Conservation (phyloP, 23 tunicate genomes). For the Ciona savignyi region DNA sequence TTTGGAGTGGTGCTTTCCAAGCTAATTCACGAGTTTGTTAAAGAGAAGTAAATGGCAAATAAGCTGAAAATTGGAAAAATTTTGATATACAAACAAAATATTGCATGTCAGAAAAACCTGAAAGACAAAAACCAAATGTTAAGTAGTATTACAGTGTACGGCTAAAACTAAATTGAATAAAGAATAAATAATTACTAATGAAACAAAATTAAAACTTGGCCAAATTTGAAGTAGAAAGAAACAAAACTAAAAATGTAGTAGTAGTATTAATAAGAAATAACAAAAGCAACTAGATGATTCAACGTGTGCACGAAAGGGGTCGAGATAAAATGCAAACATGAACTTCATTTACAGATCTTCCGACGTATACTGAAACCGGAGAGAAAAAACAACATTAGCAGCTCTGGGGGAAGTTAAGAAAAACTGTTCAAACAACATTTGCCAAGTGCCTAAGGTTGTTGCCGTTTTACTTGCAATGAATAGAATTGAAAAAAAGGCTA, state of each 20-base stretch:
- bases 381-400: neutral
- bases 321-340: neutral
- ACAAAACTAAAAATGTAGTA: constrained; percentile 9
- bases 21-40: neutral
- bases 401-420: neutral
- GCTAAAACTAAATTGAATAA: constrained; percentile 1
- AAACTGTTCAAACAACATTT: too few species aligned
- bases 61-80: neutral
- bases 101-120: constrained; percentile 13
- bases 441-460: neutral
- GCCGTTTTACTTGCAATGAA: neutral
- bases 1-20: neutral
- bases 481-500: neutral
- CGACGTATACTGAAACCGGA: neutral
- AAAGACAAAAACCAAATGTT: constrained; percentile 12
- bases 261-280: neutral
- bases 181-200: constrained; percentile 24
- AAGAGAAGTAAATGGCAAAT: neutral
- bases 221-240: constrained; percentile 24
- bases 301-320: neutral
- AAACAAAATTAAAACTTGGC: constrained; percentile 21
- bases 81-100: neutral
- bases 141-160: constrained; percentile 35
- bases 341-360: neutral
- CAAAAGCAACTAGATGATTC: neutral